Evolutionary conservation across 2,113 vertebrate genomes (phyloP).

Genomic region (Shinisaurus crocodilurus): DNA sequence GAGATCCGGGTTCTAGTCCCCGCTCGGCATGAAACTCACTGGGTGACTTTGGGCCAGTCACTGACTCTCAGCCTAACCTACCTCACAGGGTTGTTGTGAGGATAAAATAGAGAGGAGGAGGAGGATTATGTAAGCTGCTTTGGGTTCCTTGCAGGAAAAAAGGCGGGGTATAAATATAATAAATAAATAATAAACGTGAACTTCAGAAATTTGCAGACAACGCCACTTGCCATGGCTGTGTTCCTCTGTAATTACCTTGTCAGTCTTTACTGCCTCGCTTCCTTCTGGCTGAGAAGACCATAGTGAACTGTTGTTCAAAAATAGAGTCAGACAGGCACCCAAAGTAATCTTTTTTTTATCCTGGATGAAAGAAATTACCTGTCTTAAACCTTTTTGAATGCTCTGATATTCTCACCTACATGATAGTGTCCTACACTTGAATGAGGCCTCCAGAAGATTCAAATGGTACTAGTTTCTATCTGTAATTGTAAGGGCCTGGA

Average conservation of each 20-base stretch:
- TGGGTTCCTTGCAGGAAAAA: too few species aligned
- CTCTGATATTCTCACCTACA: constrained; percentile 15
- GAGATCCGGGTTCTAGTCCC: too few species aligned
- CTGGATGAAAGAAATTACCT: neutral
- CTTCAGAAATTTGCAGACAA: constrained; percentile 49
- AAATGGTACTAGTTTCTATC: constrained; percentile 47
- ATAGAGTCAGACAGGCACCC: constrained; percentile 6
- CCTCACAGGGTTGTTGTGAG: too few species aligned
- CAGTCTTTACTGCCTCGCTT: constrained; percentile 42
- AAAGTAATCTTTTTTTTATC: constrained; percentile 21
- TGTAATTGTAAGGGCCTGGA: constrained; percentile 54
- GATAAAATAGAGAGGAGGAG: too few species aligned
- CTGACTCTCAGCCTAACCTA: too few species aligned
- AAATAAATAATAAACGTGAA: too few species aligned
- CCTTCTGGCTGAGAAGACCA: constrained; percentile 40
- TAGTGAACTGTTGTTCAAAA: constrained; percentile 28
- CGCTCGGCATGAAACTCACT: too few species aligned
- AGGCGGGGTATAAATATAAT: too few species aligned
- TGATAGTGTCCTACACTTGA: neutral
- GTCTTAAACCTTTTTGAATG: constrained; percentile 38
- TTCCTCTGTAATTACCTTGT: constrained; percentile 58
- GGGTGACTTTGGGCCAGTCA: too few species aligned
- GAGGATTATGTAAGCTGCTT: too few species aligned
- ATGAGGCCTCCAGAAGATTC: constrained; percentile 15
- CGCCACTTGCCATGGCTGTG: constrained; percentile 36